These are phyloP conservation scores for Muscina levida DNA, from an alignment of 2,888 invertebrate genomes.

Conservation along the genomic window DNA sequence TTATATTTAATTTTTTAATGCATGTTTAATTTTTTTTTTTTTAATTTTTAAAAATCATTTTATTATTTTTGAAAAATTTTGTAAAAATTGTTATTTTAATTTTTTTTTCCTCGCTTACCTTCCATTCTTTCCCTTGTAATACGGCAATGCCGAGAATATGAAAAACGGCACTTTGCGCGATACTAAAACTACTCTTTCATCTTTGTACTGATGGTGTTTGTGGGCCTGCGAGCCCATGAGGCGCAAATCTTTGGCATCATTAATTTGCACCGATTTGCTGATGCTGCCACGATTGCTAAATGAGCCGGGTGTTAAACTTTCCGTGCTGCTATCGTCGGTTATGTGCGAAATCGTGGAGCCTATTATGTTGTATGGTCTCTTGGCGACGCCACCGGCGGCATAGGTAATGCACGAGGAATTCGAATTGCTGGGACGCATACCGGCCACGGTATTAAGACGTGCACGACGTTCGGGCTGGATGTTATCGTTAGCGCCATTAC, in stretches of 20 bases:
- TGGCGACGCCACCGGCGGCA: slow-evolving; percentile 66
- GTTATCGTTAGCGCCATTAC: slow-evolving; percentile 77
- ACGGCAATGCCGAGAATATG: slow-evolving; percentile 93
- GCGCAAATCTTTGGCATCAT: slow-evolving; percentile 83
- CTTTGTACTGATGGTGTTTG: slow-evolving; percentile 86
- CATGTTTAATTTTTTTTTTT: too few relatives aligned
- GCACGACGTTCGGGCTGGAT: slow-evolving; percentile 75
- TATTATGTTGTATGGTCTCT: slow-evolving; percentile 74
- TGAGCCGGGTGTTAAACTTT: slow-evolving; percentile 85
- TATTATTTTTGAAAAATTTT: too few relatives aligned
- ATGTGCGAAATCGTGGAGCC: slow-evolving; percentile 76
- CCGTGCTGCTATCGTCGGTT: slow-evolving; percentile 85
- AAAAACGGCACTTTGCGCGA: slow-evolving; percentile 90
- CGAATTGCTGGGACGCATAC: slow-evolving; percentile 72
- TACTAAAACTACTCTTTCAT: slow-evolving; percentile 91
- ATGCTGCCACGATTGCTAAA: slow-evolving; percentile 72
- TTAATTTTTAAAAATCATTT: too few relatives aligned
- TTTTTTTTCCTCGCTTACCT: too few relatives aligned
- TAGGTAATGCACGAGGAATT: slow-evolving; percentile 46
- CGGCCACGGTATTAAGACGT: slow-evolving; percentile 78
- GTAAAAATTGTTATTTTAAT: too few relatives aligned
- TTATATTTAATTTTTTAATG: too few relatives aligned
- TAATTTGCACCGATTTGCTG: slow-evolving; percentile 76
- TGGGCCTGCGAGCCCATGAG: slow-evolving; percentile 81
- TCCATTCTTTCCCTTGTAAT: slow-evolving; percentile 85